These are phyloP conservation scores for Plemyria rubiginata DNA, from an alignment of 2,888 invertebrate genomes.

Conservation along the genomic window DNA sequence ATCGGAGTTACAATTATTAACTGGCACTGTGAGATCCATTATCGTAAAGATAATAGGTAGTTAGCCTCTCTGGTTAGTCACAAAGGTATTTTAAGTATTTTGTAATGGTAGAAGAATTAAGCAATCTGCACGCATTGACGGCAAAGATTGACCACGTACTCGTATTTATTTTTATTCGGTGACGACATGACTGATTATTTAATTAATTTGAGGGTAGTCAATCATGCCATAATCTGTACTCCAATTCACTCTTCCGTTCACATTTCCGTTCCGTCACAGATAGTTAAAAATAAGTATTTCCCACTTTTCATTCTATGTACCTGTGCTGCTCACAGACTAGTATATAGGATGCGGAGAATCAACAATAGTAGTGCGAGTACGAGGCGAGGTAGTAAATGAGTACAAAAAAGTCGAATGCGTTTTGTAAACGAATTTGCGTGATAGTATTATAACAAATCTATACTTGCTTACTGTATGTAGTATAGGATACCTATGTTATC, in stretches of 20 bases:
- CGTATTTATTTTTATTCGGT: background rate
- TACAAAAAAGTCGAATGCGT: too few relatives aligned
- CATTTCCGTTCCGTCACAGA: background rate
- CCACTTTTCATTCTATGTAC: background rate
- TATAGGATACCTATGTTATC: too few relatives aligned
- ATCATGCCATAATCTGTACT: background rate
- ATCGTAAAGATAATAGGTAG: background rate
- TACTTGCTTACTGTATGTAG: too few relatives aligned
- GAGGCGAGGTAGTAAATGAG: too few relatives aligned
- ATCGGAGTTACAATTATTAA: conserved; percentile 9
- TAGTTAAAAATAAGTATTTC: background rate
- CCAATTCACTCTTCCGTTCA: background rate
- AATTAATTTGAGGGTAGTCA: conserved; percentile 8
- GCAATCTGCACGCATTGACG: background rate
- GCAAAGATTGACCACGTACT: background rate
- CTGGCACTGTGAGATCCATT: conserved; percentile 18
- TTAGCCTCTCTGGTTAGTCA: background rate
- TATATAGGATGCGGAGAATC: too few relatives aligned
- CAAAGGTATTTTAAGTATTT: background rate
- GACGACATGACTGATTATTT: background rate
- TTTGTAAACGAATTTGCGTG: too few relatives aligned
- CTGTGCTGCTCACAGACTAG: too few relatives aligned
- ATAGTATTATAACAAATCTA: too few relatives aligned
- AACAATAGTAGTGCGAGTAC: too few relatives aligned
- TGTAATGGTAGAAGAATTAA: background rate